These are phyloP conservation scores for Potorous gilbertii DNA, from an alignment of 2,797 vertebrate genomes.

Conservation along the genomic window DNA sequence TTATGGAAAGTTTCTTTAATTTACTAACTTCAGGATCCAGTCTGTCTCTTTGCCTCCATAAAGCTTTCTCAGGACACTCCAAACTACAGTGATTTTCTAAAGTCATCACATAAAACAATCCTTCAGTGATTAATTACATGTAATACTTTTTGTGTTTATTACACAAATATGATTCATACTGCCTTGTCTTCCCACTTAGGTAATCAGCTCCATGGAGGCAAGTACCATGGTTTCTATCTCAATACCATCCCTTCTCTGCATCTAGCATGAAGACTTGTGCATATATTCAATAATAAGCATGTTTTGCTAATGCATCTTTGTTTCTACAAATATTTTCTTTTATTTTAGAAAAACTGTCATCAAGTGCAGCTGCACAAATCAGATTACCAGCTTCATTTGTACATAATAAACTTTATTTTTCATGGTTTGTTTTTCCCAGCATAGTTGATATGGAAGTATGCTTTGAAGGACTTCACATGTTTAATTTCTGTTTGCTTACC, in stretches of 20 bases:
- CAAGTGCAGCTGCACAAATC: background rate
- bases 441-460: background rate
- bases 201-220: background rate
- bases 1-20: background rate
- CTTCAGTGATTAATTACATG: conserved; percentile 18
- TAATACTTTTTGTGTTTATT: background rate
- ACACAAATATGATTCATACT: conserved; percentile 30
- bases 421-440: background rate
- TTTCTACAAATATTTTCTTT: background rate
- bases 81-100: background rate
- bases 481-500: background rate
- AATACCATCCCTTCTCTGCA: background rate
- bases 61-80: background rate
- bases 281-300: background rate
- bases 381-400: background rate
- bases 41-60: background rate
- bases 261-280: background rate
- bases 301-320: background rate
- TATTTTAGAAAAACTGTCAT: background rate
- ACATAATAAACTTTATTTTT: background rate
- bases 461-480: background rate
- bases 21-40: background rate
- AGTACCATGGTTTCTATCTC: background rate
- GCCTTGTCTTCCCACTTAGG: conserved; percentile 2
- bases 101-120: background rate